phyloP scores from a whole-genome alignment of 2,113 vertebrate genomes.

The Oncorhynchus mykiss region DNA sequence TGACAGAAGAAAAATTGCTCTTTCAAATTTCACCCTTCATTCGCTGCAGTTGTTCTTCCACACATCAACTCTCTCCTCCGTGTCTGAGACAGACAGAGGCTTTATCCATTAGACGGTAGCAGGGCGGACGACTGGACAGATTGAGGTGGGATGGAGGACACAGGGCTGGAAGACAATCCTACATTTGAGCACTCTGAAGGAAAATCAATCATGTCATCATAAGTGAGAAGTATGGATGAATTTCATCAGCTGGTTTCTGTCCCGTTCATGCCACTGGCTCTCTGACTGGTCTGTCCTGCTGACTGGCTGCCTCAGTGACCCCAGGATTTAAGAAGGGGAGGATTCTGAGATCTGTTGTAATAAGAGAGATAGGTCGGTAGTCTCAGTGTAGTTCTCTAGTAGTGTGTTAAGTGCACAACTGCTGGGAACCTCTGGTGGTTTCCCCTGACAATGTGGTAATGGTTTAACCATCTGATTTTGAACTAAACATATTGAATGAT shows the following conservation, averaged over 20 bases:
- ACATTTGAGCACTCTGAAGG: conserved; percentile 89
- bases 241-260: conserved; percentile 95
- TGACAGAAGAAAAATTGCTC: conserved; percentile 98
- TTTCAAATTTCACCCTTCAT: conserved; percentile 97
- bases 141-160: conserved; percentile 73
- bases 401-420: background rate
- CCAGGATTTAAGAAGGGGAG: conserved; percentile 67
- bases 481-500: conserved; percentile 74
- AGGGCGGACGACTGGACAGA: conserved; percentile 75
- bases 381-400: conserved; percentile 57
- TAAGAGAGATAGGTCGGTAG: conserved; percentile 49
- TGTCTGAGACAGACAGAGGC: conserved; percentile 84
- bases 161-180: conserved; percentile 80
- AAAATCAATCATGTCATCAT: conserved; percentile 99
- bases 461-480: conserved; percentile 78
- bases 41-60: conserved; percentile 89
- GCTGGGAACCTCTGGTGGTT: conserved; percentile 72
- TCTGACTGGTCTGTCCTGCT: conserved; percentile 72
- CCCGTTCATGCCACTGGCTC: conserved; percentile 80
- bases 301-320: conserved; percentile 76
- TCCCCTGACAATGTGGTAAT: conserved; percentile 82
- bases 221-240: conserved; percentile 98
- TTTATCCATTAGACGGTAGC: conserved; percentile 88
- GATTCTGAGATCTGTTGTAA: conserved; percentile 78
- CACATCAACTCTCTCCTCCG: conserved; percentile 81